Base-by-base conservation (phyloP, 2,113 vertebrate species). In the Taurulus bubalis region DNA sequence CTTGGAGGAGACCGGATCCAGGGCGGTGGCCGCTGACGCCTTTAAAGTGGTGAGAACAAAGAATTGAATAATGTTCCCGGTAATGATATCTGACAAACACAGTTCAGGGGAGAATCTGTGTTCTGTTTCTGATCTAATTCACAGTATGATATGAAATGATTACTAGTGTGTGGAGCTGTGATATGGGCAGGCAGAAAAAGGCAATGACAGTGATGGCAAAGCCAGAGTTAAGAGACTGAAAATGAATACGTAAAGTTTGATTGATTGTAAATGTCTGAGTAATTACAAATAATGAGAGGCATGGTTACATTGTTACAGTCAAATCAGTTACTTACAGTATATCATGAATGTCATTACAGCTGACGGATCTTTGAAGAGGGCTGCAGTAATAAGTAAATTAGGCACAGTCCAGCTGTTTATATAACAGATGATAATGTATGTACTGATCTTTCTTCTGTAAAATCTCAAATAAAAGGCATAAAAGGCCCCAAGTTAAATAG, bases 1-100 rank as follows among this genome's bases (percentile, higher is more conserved):
- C 89, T 92, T 99, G 86, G 95, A 96, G 77, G 98, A 99, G 94
- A 99, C 97, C 0, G 95, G 97, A 42, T 92, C 97, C 26, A 96
- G 96, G 73, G 96, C 97, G 26, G 98, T 98, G 76, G 95, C 96
- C 6, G 59, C 95, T 32, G 97, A 97, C 74, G 95, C 97, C 68
- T 99, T 99, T 90, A 97, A 96, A 94, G 95, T 96, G 95, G 98
- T 99, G 71, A 94, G 93, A 84, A 67, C 26, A 38, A 28, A 40
- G 1, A 55, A 45, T 42, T 42, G 4, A 58, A 58, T 42, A 42
- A 42, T 14, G 40, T 8, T 40, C 7, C 38, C 30, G 30, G 30
- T 32, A 3, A 32, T 32, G 4, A 32, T 32, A 32, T 32, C 4
- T 32, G 4, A 32, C 30, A 18, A 20, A 49, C 14, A 0, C 16